A percentile compares a stretch with the other conserved stretches of the same genome.
phyloP scores from a whole-genome alignment of 1,140 invertebrate genomes.

The Heterodera schachtii region DNA sequence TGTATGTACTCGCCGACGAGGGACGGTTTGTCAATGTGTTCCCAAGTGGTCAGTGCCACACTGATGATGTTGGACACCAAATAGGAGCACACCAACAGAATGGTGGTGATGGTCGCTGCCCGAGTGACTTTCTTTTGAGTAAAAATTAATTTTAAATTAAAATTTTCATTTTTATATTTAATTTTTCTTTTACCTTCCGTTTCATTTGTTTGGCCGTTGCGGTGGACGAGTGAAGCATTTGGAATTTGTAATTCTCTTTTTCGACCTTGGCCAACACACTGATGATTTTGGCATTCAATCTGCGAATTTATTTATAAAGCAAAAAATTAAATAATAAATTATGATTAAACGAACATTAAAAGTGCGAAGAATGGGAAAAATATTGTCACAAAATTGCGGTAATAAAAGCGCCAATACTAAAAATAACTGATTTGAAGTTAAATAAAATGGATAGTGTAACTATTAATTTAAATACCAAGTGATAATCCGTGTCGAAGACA shows the following conservation, averaged over 20 bases:
- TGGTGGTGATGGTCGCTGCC: constrained; percentile 58
- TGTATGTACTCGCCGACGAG: constrained; percentile 38
- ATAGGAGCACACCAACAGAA: constrained; percentile 61
- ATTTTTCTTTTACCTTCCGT: constrained; percentile 36
- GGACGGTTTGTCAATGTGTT: constrained; percentile 57
- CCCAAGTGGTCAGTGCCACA: constrained; percentile 62
- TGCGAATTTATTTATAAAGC: background rate
- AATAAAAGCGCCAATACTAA: constrained; percentile 46
- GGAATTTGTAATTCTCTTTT: constrained; percentile 34
- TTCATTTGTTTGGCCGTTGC: constrained; percentile 41
- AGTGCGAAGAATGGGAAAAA: constrained; percentile 64
- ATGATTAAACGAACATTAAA: background rate
- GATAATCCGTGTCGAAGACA: constrained; percentile 51
- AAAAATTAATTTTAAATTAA: background rate
- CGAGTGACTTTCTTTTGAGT: constrained; percentile 52
- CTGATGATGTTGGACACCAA: constrained; percentile 61
- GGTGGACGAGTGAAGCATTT: constrained; percentile 21
- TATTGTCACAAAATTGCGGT: constrained; percentile 61
- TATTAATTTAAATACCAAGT: constrained; percentile 27
- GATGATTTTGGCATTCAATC: constrained; percentile 58
- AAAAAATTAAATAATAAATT: background rate
- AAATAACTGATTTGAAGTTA: constrained; percentile 31
- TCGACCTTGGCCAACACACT: constrained; percentile 48
- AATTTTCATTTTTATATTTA: background rate
- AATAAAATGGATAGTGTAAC: background rate